Evolutionary conservation across 2,888 invertebrate species (phyloP).

Genomic region (Cacoxenus indagator): DNA sequence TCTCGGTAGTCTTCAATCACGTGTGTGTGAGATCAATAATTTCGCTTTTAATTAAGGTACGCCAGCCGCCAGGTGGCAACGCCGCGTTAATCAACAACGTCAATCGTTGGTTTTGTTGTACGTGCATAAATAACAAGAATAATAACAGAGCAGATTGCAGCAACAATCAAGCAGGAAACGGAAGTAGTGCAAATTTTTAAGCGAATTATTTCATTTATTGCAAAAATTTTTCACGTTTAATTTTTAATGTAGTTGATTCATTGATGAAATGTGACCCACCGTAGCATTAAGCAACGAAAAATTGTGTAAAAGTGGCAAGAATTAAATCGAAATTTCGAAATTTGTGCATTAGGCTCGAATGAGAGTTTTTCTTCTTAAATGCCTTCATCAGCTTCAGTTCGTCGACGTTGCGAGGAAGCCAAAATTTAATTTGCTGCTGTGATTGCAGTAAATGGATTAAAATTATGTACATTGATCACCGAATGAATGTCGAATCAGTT

Average conservation of each 20-base stretch:
- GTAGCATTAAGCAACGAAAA: not conserved
- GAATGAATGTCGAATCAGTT: constrained; percentile 72
- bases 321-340: not conserved
- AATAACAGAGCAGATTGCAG: not conserved
- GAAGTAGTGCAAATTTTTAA: constrained; percentile 9
- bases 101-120: not conserved
- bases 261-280: not conserved
- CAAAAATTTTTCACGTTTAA: not conserved
- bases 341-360: not conserved
- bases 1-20: not conserved
- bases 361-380: not conserved
- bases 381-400: constrained; percentile 34
- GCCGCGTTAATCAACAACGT: not conserved
- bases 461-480: constrained; percentile 69
- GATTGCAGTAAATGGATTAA: constrained; percentile 66
- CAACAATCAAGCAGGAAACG: constrained; percentile 8
- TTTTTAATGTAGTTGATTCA: not conserved
- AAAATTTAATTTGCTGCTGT: constrained; percentile 55
- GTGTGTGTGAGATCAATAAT: not conserved
- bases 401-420: constrained; percentile 23
- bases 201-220: not conserved
- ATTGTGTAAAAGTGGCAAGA: not conserved
- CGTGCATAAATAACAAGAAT: constrained; percentile 4
- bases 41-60: constrained; percentile 18
- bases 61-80: constrained; percentile 33